phyloP scores from a whole-genome alignment of 2,888 invertebrate species.

The Perdita meconis region DNA sequence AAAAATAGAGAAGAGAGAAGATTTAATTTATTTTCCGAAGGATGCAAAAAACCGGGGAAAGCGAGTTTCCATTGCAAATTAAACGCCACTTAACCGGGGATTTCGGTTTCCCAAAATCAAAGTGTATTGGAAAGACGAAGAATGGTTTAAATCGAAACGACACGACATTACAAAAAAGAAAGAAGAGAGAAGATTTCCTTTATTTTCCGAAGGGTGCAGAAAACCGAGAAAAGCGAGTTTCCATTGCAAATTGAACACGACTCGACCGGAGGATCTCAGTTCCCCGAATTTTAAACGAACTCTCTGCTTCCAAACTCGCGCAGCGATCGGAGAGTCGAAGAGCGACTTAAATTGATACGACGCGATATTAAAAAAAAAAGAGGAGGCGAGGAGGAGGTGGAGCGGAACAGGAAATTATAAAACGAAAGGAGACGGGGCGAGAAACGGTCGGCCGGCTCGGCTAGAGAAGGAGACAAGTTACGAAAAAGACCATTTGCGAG shows the following conservation, averaged over 20 bases:
- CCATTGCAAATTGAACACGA: background rate
- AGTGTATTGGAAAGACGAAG: too few species aligned
- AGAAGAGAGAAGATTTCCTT: too few species aligned
- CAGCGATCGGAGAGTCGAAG: conserved; percentile 26
- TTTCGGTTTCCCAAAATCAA: too few species aligned
- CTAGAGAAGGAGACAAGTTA: conserved; percentile 40
- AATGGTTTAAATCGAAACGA: too few species aligned
- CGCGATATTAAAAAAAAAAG: conserved; percentile 54
- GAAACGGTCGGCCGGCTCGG: conserved; percentile 34
- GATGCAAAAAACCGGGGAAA: too few species aligned
- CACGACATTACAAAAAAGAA: too few species aligned
- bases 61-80: background rate
- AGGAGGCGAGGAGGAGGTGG: conserved; percentile 1
- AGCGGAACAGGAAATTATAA: conserved; percentile 33
- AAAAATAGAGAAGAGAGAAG: too few species aligned
- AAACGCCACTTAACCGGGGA: too few species aligned
- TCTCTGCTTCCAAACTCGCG: background rate
- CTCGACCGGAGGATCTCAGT: background rate
- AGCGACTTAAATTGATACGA: conserved; percentile 65
- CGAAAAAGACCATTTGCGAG: conserved; percentile 55
- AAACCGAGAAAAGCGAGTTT: conserved; percentile 1
- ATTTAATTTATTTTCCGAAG: too few species aligned
- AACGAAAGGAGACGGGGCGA: conserved; percentile 32
- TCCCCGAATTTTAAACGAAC: background rate
- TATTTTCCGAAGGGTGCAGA: too few species aligned